A percentile compares a stretch with the other conserved stretches of the same genome.
These are phyloP conservation scores for Thyatira batis DNA, from an alignment of 2,888 invertebrate genomes.

Conservation along the genomic window DNA sequence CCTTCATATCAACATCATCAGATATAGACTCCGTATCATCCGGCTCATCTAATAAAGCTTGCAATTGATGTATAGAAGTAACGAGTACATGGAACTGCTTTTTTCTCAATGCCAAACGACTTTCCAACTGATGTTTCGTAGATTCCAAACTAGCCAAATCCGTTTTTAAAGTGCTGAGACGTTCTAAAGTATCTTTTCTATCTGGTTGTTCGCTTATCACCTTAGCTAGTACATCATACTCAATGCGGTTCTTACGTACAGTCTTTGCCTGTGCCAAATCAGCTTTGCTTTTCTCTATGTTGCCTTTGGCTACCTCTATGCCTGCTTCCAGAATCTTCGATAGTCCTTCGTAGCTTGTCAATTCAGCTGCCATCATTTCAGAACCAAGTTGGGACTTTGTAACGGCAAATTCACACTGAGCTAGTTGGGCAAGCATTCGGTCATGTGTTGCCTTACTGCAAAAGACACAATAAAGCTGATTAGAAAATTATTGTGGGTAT, in stretches of 20 bases:
- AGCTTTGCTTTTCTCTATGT: slow-evolving; percentile 91
- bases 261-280: slow-evolving; percentile 92
- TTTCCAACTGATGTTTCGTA: slow-evolving; percentile 87
- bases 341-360: slow-evolving; percentile 90
- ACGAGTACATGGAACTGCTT: slow-evolving; percentile 96
- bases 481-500: too few relatives aligned
- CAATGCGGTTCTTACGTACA: slow-evolving; percentile 93
- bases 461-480: slow-evolving; percentile 8
- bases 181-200: slow-evolving; percentile 88
- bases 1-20: slow-evolving; percentile 73
- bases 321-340: slow-evolving; percentile 89
- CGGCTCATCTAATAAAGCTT: slow-evolving; percentile 89
- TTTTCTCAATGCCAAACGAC: slow-evolving; percentile 89
- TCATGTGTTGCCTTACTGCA: slow-evolving; percentile 87
- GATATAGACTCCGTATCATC: slow-evolving; percentile 75
- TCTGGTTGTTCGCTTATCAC: slow-evolving; percentile 95
- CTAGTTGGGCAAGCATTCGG: slow-evolving; percentile 90
- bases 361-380: slow-evolving; percentile 91
- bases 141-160: slow-evolving; percentile 88
- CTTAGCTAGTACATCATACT: slow-evolving; percentile 96
- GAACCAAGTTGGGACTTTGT: slow-evolving; percentile 90
- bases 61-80: slow-evolving; percentile 92
- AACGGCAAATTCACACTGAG: slow-evolving; percentile 94
- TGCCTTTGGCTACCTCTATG: slow-evolving; percentile 89
- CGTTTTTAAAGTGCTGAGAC: slow-evolving; percentile 86